Conservation (phyloP, 2,888 invertebrate species). For the Ennomos erosarius region DNA sequence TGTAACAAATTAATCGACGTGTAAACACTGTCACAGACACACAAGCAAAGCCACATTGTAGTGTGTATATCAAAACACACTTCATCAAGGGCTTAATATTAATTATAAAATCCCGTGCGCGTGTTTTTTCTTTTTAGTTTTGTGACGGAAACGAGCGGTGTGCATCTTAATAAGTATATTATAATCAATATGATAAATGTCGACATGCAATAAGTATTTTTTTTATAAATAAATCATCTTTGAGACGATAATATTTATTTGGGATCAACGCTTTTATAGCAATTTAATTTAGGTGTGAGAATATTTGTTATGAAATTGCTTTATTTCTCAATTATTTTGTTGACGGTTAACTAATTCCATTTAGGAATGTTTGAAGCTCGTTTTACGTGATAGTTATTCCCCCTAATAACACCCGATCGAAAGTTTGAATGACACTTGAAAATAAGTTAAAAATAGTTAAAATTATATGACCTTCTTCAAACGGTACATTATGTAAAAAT, state of each 20-base stretch:
- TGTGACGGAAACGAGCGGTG: constrained; percentile 44
- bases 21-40: constrained; percentile 53
- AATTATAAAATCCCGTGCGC: constrained; percentile 4
- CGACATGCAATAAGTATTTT: constrained; percentile 50
- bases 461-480: too few species aligned
- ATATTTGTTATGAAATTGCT: constrained; percentile 20
- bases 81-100: constrained; percentile 31
- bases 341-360: constrained; percentile 1
- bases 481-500: too few species aligned
- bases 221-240: constrained; percentile 48
- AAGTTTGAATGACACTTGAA: too few species aligned
- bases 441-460: too few species aligned
- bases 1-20: constrained; percentile 54
- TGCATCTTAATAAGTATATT: constrained; percentile 51
- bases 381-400: too few species aligned
- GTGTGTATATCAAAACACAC: constrained; percentile 35
- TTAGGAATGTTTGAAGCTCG: too few species aligned
- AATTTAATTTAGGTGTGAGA: constrained; percentile 38
- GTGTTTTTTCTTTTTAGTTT: constrained; percentile 6
- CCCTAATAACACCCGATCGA: too few species aligned
- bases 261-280: constrained; percentile 31
- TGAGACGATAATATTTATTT: constrained; percentile 44
- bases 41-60: constrained; percentile 19
- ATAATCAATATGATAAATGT: constrained; percentile 47
- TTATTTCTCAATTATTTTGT: constrained; percentile 15